Percentiles rank a stretch among this genome's conserved stretches.
phyloP scores from a whole-genome alignment of 2,888 invertebrate species.

The Slavum lentiscoides region DNA sequence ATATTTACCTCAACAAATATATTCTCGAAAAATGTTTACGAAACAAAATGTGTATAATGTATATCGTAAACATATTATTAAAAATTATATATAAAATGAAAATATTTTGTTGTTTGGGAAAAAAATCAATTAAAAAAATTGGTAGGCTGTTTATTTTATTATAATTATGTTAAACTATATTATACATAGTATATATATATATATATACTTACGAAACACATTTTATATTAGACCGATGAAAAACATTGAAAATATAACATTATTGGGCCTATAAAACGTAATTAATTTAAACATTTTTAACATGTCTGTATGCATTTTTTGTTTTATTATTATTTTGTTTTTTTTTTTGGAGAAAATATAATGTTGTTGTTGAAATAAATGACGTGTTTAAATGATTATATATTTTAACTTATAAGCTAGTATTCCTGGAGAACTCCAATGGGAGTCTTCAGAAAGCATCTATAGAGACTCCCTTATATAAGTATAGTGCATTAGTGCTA shows the following conservation, averaged over 20 bases:
- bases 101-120: slow-evolving; percentile 32
- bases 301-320: not conserved
- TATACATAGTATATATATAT: not conserved
- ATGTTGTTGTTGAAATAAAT: slow-evolving; percentile 51
- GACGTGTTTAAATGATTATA: slow-evolving; percentile 27
- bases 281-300: not conserved
- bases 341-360: slow-evolving; percentile 37
- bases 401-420: no score
- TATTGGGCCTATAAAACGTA: slow-evolving; percentile 25
- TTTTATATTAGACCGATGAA: slow-evolving; percentile 22
- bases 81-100: slow-evolving; percentile 8
- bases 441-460: no score
- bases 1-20: slow-evolving; percentile 13
- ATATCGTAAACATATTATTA: slow-evolving; percentile 21
- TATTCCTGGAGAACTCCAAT: no score
- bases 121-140: slow-evolving; percentile 6
- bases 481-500: no score
- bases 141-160: slow-evolving; percentile 42
- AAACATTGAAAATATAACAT: slow-evolving; percentile 7
- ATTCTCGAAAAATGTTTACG: not conserved
- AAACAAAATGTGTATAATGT: slow-evolving; percentile 16
- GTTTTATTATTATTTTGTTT: not conserved
- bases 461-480: no score
- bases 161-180: slow-evolving; percentile 34
- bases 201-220: no score